Conservation (phyloP, 2,797 vertebrate species). For the Myripristis murdjan region DNA sequence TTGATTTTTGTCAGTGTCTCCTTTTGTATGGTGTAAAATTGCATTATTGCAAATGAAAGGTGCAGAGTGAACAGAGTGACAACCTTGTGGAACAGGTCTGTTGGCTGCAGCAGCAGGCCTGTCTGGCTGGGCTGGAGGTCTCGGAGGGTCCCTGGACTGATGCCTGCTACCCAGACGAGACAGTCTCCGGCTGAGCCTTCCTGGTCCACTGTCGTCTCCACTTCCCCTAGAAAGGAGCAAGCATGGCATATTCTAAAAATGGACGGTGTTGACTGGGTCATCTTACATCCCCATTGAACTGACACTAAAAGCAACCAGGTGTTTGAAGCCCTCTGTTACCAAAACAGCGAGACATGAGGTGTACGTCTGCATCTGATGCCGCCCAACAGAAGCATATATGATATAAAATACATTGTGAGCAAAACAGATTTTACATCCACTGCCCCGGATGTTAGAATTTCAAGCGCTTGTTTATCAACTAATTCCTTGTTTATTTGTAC, state of each 20-base stretch:
- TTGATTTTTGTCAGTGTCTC: background rate
- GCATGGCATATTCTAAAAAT: background rate
- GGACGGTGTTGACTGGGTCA: background rate
- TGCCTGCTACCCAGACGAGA: slow-evolving; percentile 82
- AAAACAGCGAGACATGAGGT: too few relatives aligned
- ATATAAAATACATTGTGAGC: too few relatives aligned
- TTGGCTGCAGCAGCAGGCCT: slow-evolving; percentile 58
- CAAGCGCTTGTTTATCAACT: too few relatives aligned
- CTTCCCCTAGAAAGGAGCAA: slow-evolving; percentile 63
- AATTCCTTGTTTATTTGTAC: too few relatives aligned
- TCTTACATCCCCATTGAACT: background rate
- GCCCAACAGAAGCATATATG: too few relatives aligned
- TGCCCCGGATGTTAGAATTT: too few relatives aligned
- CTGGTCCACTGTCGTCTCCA: slow-evolving; percentile 74
- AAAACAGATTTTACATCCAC: too few relatives aligned
- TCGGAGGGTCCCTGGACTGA: slow-evolving; percentile 75
- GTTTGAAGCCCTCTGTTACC: too few relatives aligned
- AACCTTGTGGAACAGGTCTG: slow-evolving; percentile 60
- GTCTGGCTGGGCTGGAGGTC: slow-evolving; percentile 73
- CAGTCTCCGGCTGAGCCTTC: slow-evolving; percentile 79
- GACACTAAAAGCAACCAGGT: too few relatives aligned
- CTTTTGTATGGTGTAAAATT: background rate
- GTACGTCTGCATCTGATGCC: too few relatives aligned
- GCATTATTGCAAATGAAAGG: background rate
- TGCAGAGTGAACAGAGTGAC: slow-evolving; percentile 5